phyloP scores from a whole-genome alignment of 92 coral and sea anemone genomes.

The Porites evermanni region DNA sequence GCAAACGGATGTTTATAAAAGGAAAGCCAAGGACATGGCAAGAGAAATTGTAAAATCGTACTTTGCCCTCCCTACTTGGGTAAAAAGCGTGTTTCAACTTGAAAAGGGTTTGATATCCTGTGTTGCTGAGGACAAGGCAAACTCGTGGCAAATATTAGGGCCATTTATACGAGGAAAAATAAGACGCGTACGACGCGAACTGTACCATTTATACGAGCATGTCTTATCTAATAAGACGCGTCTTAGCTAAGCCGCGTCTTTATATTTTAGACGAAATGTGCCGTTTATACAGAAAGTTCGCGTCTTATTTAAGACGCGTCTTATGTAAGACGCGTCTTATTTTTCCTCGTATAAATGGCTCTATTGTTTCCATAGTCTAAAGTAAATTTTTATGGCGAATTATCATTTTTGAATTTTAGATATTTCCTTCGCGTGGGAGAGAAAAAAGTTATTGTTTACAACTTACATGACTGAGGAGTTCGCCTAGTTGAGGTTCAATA shows the following conservation, averaged over 20 bases:
- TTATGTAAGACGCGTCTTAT: too few relatives aligned
- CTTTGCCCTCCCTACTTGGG: neutral
- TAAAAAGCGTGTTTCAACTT: neutral
- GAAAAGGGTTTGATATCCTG: constrained; percentile 1
- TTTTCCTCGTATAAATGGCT: too few relatives aligned
- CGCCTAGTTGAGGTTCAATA: neutral
- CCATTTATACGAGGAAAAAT: too few relatives aligned
- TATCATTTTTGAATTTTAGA: constrained; percentile 14
- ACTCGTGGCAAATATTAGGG: neutral
- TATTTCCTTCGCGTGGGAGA: constrained; percentile 14
- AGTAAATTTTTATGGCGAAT: constrained; percentile 1
- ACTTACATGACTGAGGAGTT: neutral
- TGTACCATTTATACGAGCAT: too few relatives aligned
- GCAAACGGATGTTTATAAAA: constrained; percentile 13
- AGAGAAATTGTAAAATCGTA: neutral
- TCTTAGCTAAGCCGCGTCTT: too few relatives aligned
- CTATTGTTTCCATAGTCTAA: too few relatives aligned
- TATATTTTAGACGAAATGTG: too few relatives aligned
- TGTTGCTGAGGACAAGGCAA: neutral
- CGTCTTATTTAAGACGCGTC: too few relatives aligned
- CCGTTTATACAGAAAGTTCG: too few relatives aligned
- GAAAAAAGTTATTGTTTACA: constrained; percentile 12
- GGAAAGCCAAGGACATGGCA: neutral
- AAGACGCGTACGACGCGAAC: too few relatives aligned
- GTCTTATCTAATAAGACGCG: too few relatives aligned